Conservation (phyloP, 2,113 vertebrate species). For the Alligator sinensis region DNA sequence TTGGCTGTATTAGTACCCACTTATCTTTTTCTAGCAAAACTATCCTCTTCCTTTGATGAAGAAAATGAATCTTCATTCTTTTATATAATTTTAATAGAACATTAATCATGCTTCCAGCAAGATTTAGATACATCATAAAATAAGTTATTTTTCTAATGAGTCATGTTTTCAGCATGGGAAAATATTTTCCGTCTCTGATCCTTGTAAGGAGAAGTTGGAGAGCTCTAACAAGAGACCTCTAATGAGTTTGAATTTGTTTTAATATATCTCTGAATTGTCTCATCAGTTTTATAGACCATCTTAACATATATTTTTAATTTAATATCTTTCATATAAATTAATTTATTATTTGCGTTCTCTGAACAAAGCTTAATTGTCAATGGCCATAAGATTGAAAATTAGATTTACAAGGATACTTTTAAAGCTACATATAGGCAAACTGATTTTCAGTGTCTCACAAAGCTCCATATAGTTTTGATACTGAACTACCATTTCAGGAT, state of each 20-base stretch:
- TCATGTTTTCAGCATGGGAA: neutral
- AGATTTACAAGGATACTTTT: neutral
- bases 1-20: neutral
- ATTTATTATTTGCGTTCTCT: neutral
- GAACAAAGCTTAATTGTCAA: neutral
- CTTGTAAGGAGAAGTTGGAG: neutral
- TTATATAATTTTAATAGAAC: neutral
- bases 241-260: neutral
- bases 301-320: neutral
- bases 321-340: neutral
- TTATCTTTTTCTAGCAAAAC: neutral
- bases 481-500: neutral
- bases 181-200: rapidly evolving
- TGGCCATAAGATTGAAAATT: neutral
- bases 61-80: neutral
- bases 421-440: neutral
- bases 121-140: neutral
- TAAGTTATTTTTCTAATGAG: neutral
- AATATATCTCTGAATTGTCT: neutral
- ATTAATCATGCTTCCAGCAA: neutral
- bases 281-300: neutral
- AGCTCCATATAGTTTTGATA: neutral
- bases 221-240: neutral
- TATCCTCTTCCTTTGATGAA: neutral
- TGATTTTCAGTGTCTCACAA: neutral